Evolutionary conservation across 1,140 invertebrate genomes (phyloP), one percentile per base, ranked within the genome.

Genomic region (Drosophila kurseongensis): DNA sequence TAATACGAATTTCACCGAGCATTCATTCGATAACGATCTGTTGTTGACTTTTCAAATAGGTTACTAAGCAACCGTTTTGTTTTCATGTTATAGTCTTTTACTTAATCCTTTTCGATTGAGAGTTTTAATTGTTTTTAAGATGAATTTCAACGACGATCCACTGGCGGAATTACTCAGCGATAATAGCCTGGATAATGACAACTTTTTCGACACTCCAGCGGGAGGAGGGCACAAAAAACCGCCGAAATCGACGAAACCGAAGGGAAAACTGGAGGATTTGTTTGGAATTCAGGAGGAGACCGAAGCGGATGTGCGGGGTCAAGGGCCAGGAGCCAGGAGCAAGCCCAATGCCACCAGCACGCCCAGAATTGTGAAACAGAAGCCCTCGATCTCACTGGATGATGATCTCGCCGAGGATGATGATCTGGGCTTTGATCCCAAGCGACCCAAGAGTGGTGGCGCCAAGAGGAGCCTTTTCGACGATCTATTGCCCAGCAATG

Each of bases 111-210:
- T 8, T 29, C 7, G 1, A 16, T 32, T 9, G 10, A 0, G 23
- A 7, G 27, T 40, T 38, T 40, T 35, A 1, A 10, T 23, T 18
- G 0, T 13, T 48, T 35, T 55, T 1, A 52, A 0, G 4, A 92
- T 92, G 90, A 88, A 91, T 51, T 92, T 92, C 23, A 92, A 91
- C 69, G 83, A 93, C 44, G 93, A 93, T 78, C 91, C 92, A 6
- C 66, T 93, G 13, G 92, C 89, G 2, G 93, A 93, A 59, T 54
- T 93, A 18, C 80, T 93, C 4, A 93, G 93, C 44, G 93, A 93
- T 55, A 93, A 92, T 55, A 93, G 93, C 40, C 83, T 93, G 55
- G 93, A 94, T 58, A 93, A 94, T 62, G 93, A 94, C 59, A 93
- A 91, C 68, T 94, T 94, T 62, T 94, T 94, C 27, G 93, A 93